These are phyloP conservation scores for Paralvinella palmiformis DNA, from an alignment of 1,140 invertebrate genomes.

Conservation along the genomic window DNA sequence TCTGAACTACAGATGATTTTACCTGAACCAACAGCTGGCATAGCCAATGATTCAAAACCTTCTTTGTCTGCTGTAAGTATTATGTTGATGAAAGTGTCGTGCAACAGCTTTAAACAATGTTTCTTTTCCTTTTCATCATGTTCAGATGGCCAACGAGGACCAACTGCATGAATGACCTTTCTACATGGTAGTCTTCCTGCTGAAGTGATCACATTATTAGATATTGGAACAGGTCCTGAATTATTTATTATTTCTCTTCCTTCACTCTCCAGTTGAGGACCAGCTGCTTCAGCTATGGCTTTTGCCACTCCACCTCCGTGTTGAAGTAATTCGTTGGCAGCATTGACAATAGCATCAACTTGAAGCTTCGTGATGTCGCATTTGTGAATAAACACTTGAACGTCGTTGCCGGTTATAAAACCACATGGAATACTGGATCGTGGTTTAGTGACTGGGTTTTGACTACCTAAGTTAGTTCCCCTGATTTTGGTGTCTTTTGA, in stretches of 20 bases:
- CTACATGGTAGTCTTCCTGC: constrained; percentile 14
- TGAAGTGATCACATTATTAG: not conserved
- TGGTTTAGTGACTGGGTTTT: too few relatives aligned
- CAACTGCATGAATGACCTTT: constrained; percentile 18
- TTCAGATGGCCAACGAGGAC: not conserved
- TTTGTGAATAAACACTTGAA: too few relatives aligned
- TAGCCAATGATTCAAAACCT: too few relatives aligned
- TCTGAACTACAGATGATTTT: too few relatives aligned
- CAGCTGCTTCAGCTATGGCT: constrained; percentile 18
- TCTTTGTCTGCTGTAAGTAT: too few relatives aligned
- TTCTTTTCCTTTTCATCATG: not conserved
- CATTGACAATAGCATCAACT: constrained; percentile 18
- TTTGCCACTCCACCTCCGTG: constrained; percentile 6
- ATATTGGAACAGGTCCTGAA: not conserved
- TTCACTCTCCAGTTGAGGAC: constrained; percentile 2
- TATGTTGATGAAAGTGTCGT: too few relatives aligned
- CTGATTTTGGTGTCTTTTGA: too few relatives aligned
- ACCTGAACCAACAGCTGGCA: too few relatives aligned
- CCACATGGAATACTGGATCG: too few relatives aligned
- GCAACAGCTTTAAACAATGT: too few relatives aligned
- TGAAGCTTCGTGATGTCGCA: not conserved
- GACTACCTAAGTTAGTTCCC: too few relatives aligned
- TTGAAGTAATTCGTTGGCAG: constrained; percentile 9
- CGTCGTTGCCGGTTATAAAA: too few relatives aligned
- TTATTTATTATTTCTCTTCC: constrained; percentile 3